Evolutionary conservation across 1,140 invertebrate species (phyloP).

Genomic region (Caenorhabditis latens): DNA sequence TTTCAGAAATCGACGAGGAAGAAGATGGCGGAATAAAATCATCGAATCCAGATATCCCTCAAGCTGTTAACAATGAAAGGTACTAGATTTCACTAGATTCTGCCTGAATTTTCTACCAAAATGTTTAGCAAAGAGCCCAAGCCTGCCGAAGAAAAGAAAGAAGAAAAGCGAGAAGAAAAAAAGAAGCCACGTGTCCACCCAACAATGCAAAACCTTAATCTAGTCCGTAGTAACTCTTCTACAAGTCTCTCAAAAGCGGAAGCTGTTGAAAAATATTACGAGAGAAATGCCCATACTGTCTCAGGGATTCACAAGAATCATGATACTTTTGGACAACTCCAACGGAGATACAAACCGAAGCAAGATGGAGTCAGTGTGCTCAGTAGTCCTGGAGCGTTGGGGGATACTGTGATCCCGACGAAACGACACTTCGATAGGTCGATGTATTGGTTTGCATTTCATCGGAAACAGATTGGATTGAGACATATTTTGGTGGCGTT

Average conservation of each 20-base stretch:
- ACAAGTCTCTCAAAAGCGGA: constrained; percentile 26
- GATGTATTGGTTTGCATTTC: constrained; percentile 48
- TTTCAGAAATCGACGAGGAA: constrained; percentile 50
- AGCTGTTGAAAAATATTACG: constrained; percentile 41
- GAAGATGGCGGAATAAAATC: constrained; percentile 39
- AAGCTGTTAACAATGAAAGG: neutral
- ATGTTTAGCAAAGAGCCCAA: neutral
- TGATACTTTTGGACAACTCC: constrained; percentile 8
- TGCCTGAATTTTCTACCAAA: neutral
- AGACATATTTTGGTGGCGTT: constrained; percentile 21
- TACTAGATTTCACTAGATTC: neutral
- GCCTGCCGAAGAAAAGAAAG: neutral
- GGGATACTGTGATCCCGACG: neutral
- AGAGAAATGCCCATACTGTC: constrained; percentile 35
- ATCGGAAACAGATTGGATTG: constrained; percentile 22
- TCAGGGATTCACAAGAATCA: constrained; percentile 23
- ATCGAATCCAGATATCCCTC: neutral
- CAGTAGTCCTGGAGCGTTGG: constrained; percentile 35
- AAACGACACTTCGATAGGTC: constrained; percentile 17
- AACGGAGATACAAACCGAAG: constrained; percentile 46
- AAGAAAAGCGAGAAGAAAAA: neutral
- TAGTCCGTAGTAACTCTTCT: neutral
- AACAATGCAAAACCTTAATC: constrained; percentile 18
- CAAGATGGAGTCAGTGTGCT: constrained; percentile 27
- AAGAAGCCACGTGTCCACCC: constrained; percentile 17